phyloP scores from a whole-genome alignment of 2,888 invertebrate species.

The Tachystola acroxantha region DNA sequence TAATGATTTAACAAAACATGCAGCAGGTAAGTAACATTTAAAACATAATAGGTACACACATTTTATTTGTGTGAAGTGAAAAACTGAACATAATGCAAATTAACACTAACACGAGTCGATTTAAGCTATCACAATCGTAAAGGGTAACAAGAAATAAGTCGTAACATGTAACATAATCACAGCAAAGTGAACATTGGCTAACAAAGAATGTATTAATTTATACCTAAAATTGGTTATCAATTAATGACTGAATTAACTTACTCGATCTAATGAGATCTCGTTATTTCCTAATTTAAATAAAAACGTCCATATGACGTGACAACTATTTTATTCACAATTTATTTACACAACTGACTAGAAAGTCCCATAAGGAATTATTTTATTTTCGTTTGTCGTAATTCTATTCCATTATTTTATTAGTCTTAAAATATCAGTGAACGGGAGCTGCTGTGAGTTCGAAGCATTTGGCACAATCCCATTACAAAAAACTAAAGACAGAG shows the following conservation, averaged over 20 bases:
- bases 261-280: constrained; percentile 73
- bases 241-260: constrained; percentile 76
- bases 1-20: constrained; percentile 17
- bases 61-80: constrained; percentile 36
- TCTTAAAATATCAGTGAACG: constrained; percentile 52
- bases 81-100: constrained; percentile 49
- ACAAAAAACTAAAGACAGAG: constrained; percentile 53
- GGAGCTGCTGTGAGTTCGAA: constrained; percentile 51
- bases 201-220: constrained; percentile 70
- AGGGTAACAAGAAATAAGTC: constrained; percentile 70
- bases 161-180: constrained; percentile 77
- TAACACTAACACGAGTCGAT: constrained; percentile 59
- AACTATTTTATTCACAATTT: constrained; percentile 74
- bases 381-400: constrained; percentile 45
- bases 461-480: constrained; percentile 75
- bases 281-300: constrained; percentile 71
- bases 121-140: constrained; percentile 70
- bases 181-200: constrained; percentile 76
- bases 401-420: constrained; percentile 49
- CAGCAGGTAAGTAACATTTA: constrained; percentile 12
- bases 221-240: constrained; percentile 71
- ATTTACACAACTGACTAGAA: constrained; percentile 76
- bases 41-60: constrained; percentile 54
- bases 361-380: constrained; percentile 63
- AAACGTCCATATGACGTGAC: constrained; percentile 64